Percentiles rank a stretch among this genome's conserved stretches.
Evolutionary conservation across 2,888 invertebrate genomes (phyloP).

Genomic region (Cryptus viduatorius): DNA sequence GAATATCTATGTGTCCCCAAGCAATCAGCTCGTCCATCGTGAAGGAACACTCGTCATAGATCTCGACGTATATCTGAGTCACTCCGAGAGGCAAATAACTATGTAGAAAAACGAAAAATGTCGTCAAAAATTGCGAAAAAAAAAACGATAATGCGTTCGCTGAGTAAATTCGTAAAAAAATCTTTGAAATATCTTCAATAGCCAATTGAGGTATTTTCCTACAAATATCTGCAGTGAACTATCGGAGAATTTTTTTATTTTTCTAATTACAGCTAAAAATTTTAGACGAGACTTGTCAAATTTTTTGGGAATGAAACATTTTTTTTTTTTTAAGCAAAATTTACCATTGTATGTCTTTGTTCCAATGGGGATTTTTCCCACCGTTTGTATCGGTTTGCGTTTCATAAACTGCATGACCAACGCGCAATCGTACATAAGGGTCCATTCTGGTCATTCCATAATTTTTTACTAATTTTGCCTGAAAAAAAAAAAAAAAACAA

Average conservation of each 20-base stretch:
- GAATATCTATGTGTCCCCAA: slow-evolving; percentile 96
- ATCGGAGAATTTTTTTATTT: too few species aligned
- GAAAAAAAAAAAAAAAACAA: slow-evolving; percentile 20
- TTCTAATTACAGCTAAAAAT: too few species aligned
- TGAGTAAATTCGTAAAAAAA: background rate
- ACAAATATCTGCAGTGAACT: background rate
- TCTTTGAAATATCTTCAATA: background rate
- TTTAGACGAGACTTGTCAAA: too few species aligned
- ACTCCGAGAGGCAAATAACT: slow-evolving; percentile 96
- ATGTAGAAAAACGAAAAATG: slow-evolving; percentile 37
- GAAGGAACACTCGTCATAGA: slow-evolving; percentile 98
- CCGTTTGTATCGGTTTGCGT: slow-evolving; percentile 98
- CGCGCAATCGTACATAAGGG: slow-evolving; percentile 96
- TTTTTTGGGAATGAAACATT: too few species aligned
- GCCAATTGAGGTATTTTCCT: background rate
- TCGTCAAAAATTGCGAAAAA: slow-evolving; percentile 3
- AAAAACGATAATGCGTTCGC: background rate
- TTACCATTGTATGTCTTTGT: slow-evolving; percentile 96
- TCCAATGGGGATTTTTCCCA: slow-evolving; percentile 98
- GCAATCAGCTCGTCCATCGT: slow-evolving; percentile 98
- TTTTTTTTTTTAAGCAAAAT: background rate
- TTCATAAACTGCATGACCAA: slow-evolving; percentile 98
- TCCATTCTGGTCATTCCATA: slow-evolving; percentile 98
- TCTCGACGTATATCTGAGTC: slow-evolving; percentile 95
- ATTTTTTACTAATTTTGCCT: slow-evolving; percentile 96